Evolutionary conservation across 2,888 invertebrate species (phyloP), one percentile per base, ranked within the genome.

Genomic region (Drosophila paramelanica): DNA sequence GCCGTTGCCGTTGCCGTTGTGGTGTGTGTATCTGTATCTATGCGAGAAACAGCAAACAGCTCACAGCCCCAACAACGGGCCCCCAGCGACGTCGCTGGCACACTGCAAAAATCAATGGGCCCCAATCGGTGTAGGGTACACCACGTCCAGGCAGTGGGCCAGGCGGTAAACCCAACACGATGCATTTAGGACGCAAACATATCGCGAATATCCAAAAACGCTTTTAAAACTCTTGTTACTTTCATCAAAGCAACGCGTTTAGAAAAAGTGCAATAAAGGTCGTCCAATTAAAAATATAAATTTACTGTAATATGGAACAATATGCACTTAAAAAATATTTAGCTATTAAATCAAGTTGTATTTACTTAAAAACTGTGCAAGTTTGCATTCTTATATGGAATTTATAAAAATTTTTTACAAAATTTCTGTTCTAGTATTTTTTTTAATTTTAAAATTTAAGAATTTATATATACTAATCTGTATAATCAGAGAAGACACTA

Each of bases 1-100:
- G 39, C 27, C 14, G 45, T 14, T 27, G 45, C 23, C 47, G 55
- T 43, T 43, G 52, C 23, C 33, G 38, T 41, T 20, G 39, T 45
- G 41, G 56, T 51, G 42, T 60, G 14, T 65, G 65, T 82, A 45
- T 79, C 61, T 82, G 80, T 76, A 70, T 81, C 85, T 77, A 74
- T 67, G 67, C 75, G 65, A 68, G 67, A 71, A 85, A 68, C 67
- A 67, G 77, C 64, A 58, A 60, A 60, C 67, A 64, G 58, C 65
- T 46, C 61, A 76, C 57, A 57, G 67, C 49, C 50, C 56, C 69
- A 55, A 60, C 50, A 71, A 51, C 61, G 39, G 58, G 60, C 72
- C 72, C 60, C 59, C 64, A 70, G 77, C 57, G 20, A 58, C 43
- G 45, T 42, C n/a, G 47, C 62, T 38, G 49, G 41, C 49, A 47